Evolutionary conservation across 35 echinoderm and acorn worm species (phyloP), one percentile per base, ranked within the genome.

Genomic region (Diadema setosum): DNA sequence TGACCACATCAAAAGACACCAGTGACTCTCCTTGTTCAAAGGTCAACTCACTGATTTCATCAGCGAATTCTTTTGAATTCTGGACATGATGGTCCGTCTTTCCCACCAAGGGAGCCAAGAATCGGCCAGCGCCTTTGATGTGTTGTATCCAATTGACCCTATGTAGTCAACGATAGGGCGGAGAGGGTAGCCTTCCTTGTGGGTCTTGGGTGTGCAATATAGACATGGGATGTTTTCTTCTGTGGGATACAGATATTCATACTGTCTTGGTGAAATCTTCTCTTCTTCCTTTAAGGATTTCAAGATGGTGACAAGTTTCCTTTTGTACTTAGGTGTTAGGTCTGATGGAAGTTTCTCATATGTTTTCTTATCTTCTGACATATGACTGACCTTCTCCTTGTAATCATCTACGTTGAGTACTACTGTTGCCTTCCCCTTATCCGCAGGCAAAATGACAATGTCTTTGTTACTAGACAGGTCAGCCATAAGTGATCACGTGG

Each of bases 141-240:
- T 69, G n/a, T 85, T 52, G 35, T 85, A 85, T 0, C 56, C 37
- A 25, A 85, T 64, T 41, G 46, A 58, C 3, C 83, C 83, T 31
- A 40, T 85, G 23, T 65, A 85, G 43, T 85, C 83, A 3, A 85
- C 58, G 3, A 85, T 65, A 32, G 83, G 83, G 23, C 58, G 83
- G 32, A 64, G 24, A 31, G 55, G 55, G 30, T 61, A 59, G n/a
- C 60, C 32, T 25, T 2, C 56, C 39, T 85, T 85, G 30, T 85
- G 83, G 5, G 58, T 85, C 4, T 85, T n/a, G 25, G 83, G 83
- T 4, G 40, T 69, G 55, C 55, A 42, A 12, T 69, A 85, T 18
- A 85, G 42, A 3, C 60, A 30, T 25, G 83, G 55, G 56, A 37
- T 41, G 30, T 67, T 61, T 85, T 61, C 60, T 8, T 18, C 56